Conservation (phyloP, 2,888 invertebrate species). For the Troides helena region DNA sequence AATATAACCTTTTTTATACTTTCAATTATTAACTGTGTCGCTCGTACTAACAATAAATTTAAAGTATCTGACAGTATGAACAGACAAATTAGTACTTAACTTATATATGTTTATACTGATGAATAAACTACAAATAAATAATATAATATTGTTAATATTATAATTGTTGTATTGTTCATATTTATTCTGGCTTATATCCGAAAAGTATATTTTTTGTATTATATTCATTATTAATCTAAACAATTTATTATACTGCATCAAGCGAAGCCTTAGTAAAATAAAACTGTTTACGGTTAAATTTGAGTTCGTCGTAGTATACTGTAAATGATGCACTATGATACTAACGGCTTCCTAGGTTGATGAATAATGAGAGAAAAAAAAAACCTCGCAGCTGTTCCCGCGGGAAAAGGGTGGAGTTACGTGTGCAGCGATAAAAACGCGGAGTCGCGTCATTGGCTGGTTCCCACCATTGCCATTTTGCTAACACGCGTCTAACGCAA, state of each 20-base stretch:
- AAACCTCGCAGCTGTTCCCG: slow-evolving; percentile 21
- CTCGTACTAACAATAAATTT: no score
- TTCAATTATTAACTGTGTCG: no score
- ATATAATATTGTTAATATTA: no score
- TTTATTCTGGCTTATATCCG: no score
- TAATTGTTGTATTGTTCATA: no score
- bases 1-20: no score
- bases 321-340: slow-evolving; percentile 16
- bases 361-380: slow-evolving; percentile 15
- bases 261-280: background rate
- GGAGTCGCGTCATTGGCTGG: slow-evolving; percentile 23
- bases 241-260: background rate
- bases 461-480: slow-evolving; percentile 6
- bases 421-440: slow-evolving; percentile 15
- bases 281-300: background rate
- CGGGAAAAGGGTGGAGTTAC: slow-evolving; percentile 24
- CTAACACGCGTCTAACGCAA: slow-evolving; percentile 13
- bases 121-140: no score
- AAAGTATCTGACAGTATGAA: no score
- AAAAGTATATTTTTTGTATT: no score
- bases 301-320: background rate
- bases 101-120: no score
- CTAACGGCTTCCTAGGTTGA: slow-evolving; percentile 20
- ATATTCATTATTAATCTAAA: no score
- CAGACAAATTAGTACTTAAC: no score